Base-by-base conservation (phyloP, 2,888 invertebrate genomes). In the Napeogenes sylphis region DNA sequence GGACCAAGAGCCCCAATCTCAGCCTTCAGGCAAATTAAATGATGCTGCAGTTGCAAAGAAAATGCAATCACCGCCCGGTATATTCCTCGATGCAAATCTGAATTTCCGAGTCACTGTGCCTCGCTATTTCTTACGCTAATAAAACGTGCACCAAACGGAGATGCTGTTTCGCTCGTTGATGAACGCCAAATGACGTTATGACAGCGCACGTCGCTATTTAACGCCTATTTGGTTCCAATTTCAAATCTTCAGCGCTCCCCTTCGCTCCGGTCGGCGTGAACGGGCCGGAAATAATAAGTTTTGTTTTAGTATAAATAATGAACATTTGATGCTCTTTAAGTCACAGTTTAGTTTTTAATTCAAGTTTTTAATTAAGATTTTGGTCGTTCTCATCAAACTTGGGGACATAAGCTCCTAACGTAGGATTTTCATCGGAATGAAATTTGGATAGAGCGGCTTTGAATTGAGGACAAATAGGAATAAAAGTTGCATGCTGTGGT, bases 191-290 rank as follows among this genome's bases (percentile, higher is more conserved):
- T 87, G 87, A 87, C 80, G 90, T 90, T 90, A 90, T 89, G 86
- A 88, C 87, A 87, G 84, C 86, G 87, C 85, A 84, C 88, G 91
- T 89, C 91, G 91, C 92, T 91, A 92, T 92, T 93, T 92, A 92
- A 92, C 92, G 92, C 92, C 92, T 92, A 92, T 93, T 92, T 92
- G 92, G 88, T 87, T 91, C 90, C 91, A 91, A 90, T 89, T 87
- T 90, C 91, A 91, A 92, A 91, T 90, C 85, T 88, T 79, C 79
- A 86, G 90, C 89, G 86, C 86, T 84, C 88, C 89, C 84, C 81
- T 82, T 80, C 82, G 82, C 84, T 85, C 85, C 85, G 85, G 85
- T 79, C 88, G 85, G 80, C 78, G 79, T 82, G 86, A 89, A 82
- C 78, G 76, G 80, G 77, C 80, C 80, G 82, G 83, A 81, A 81